Evolutionary conservation across 2,888 invertebrate species (phyloP), one percentile per base, ranked within the genome.

Genomic region (Tenthredo amoena): DNA sequence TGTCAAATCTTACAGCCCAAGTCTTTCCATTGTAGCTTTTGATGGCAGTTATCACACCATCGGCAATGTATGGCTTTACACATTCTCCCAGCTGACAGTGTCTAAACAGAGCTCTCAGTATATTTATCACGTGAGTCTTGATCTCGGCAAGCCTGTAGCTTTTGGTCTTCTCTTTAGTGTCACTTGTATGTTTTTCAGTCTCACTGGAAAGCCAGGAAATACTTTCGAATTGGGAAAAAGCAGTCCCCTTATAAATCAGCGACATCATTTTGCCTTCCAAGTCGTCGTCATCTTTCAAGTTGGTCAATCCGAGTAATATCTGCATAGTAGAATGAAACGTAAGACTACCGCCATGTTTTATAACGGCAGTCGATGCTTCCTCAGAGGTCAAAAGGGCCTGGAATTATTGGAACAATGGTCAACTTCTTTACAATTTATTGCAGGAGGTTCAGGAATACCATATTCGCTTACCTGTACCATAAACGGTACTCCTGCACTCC

Each of bases 401-500:
- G 72, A 95, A 92, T 88, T 34, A 82, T 34, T 58, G 84, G 37
- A 65, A 43, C 81, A 72, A 84, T 71, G 18, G 21, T 50, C 31
- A 9, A 18, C n/a, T 26, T 26, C 62, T 0, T 62, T 43, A 15
- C 15, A 58, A 31, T 40, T 34, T 50, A 81, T 65, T 50, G 37
- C 18, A 18, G 4, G 34, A 26, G 37, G 18, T 40, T 43, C 71
- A 84, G 58, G 10, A 7, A 84, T 40, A 26, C 18, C 40, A 2
- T 7, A 68, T 26, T 50, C 37, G 40, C 86, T 88, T 88, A 97
- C 97, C 95, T 97, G 97, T 88, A 98, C 96, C 95, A 99, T 97
- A 92, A 97, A 99, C 0, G 99, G 99, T 84, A 99, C 95, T 0
- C 99, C 99, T 15, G 99, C 99, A 93, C 99, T 98, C 87, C 99